Base-by-base conservation (phyloP, 2,888 invertebrate genomes). In the Troides oblongomaculatus region DNA sequence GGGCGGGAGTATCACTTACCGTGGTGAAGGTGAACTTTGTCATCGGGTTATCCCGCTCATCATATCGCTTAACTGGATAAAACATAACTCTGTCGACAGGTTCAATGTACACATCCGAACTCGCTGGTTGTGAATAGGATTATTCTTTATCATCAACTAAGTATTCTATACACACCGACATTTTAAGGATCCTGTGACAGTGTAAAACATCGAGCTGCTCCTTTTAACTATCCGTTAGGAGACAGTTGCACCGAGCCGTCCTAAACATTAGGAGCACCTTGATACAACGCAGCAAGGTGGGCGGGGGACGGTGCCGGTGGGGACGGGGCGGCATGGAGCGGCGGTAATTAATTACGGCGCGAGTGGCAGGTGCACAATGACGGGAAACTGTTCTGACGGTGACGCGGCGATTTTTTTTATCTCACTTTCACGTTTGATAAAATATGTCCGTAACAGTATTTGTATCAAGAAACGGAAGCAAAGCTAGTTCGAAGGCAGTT, bases 301-400 rank as follows among this genome's bases (percentile, higher is more conserved):
- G 82, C 74, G 73, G 78, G 74, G 74, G 70, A 73, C 61, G 66
- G 72, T 56, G 69, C 66, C 1, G 53, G n/a, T 10, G 53, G 7
- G 8, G 39, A 68, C 25, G 72, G 74, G 72, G 73, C 60, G 60
- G 64, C 72, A 71, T 75, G 76, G 76, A 78, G 76, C 73, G 78
- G 79, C 73, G 72, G 84, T 91, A 90, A 91, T 91, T 91, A 90
- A 91, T 90, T 85, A 90, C 84, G 77, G 78, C 78, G 72, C 79
- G 83, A 84, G 83, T 91, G 91, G 90, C 91, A 92, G 91, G 90
- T 92, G 90, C 87, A 89, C 90, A 89, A 90, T 90, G 90, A 88
- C 83, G 81, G 79, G 79, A 77, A 81, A 79, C 79, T 80, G 69
- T 70, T 70, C 66, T 70, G 84, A 70, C 74, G 76, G 80, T 90